phyloP scores from a whole-genome alignment of 2,888 invertebrate species.

The Pollenia angustigena region DNA sequence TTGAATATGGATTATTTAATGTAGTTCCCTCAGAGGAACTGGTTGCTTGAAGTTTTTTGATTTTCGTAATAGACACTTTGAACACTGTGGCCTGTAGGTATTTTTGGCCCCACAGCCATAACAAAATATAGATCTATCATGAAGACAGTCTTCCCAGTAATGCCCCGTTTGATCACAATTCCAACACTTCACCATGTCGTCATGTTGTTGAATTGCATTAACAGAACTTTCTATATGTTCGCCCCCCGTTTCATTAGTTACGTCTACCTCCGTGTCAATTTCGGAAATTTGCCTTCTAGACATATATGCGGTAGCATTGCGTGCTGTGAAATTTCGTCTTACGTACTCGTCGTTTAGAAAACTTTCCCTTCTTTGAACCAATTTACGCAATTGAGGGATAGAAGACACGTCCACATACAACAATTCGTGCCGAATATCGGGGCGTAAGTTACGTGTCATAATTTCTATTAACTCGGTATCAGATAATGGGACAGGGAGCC shows the following conservation, averaged over 20 bases:
- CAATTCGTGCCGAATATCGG: constrained; percentile 53
- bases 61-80: neutral
- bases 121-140: constrained; percentile 18
- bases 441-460: constrained; percentile 36
- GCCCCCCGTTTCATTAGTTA: neutral
- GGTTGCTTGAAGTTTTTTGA: constrained; percentile 24
- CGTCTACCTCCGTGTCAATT: neutral
- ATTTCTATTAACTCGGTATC: constrained; percentile 56
- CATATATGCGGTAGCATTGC: too few relatives aligned
- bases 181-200: neutral
- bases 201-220: neutral
- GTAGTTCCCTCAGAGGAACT: too few relatives aligned
- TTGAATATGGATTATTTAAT: too few relatives aligned
- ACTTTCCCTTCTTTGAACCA: constrained; percentile 54
- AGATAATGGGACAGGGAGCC: neutral
- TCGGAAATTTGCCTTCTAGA: too few relatives aligned
- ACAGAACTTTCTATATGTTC: neutral
- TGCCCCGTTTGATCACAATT: constrained; percentile 45
- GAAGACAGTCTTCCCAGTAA: constrained; percentile 33
- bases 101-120: constrained; percentile 41
- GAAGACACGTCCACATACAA: constrained; percentile 51
- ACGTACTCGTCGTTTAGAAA: constrained; percentile 37
- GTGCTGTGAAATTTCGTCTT: neutral
- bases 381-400: constrained; percentile 52
- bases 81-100: constrained; percentile 9